Evolutionary conservation across 1,140 invertebrate genomes (phyloP).

Genomic region (Drosophila lini): DNA sequence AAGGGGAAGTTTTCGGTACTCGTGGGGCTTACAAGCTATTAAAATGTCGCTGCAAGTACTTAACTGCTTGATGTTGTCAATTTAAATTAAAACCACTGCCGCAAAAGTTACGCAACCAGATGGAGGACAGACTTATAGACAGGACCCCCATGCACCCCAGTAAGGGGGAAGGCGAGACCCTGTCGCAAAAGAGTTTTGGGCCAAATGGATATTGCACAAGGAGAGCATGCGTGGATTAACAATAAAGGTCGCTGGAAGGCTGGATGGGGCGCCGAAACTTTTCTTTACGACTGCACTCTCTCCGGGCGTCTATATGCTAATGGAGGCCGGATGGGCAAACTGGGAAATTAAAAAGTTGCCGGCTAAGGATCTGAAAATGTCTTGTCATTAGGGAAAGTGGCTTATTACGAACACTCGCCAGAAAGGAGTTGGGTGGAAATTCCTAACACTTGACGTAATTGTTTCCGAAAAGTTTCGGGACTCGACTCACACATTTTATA

Average conservation of each 20-base stretch:
- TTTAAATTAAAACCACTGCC: slow-evolving; percentile 81
- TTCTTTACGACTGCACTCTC: slow-evolving; percentile 70
- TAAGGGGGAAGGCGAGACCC: not conserved
- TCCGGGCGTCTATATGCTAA: slow-evolving; percentile 54
- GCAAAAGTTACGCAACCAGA: slow-evolving; percentile 67
- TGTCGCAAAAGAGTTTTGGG: slow-evolving; percentile 31
- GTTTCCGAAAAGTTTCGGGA: slow-evolving; percentile 36
- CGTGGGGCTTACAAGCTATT: slow-evolving; percentile 81
- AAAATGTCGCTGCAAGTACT: slow-evolving; percentile 82
- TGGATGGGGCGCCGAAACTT: slow-evolving; percentile 32
- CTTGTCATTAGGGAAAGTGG: slow-evolving; percentile 55
- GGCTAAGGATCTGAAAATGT: slow-evolving; percentile 52
- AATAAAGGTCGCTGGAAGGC: slow-evolving; percentile 23
- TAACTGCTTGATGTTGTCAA: slow-evolving; percentile 83
- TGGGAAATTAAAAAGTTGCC: slow-evolving; percentile 73
- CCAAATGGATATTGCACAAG: slow-evolving; percentile 70
- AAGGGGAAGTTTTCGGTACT: slow-evolving; percentile 62
- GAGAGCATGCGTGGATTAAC: slow-evolving; percentile 71
- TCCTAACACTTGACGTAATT: slow-evolving; percentile 41
- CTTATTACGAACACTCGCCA: slow-evolving; percentile 36
- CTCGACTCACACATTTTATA: slow-evolving; percentile 18
- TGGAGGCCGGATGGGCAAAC: slow-evolving; percentile 86
- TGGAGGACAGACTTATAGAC: slow-evolving; percentile 54
- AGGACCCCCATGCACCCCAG: slow-evolving; percentile 12
- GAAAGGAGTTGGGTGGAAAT: slow-evolving; percentile 20